Evolutionary conservation across 2,888 invertebrate species (phyloP).

Genomic region (Trachelus tabidus): DNA sequence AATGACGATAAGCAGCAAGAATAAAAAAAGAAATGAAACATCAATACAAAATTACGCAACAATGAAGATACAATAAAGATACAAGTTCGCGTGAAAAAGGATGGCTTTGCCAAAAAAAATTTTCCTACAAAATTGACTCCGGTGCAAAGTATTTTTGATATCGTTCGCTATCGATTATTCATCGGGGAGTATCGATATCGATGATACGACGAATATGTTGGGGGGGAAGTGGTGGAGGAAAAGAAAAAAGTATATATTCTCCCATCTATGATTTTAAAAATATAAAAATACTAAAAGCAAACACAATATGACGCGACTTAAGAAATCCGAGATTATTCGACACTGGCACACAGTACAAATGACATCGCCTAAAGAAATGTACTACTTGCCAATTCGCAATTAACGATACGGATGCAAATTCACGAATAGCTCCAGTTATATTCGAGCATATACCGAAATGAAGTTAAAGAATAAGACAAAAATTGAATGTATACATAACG

Average conservation of each 20-base stretch:
- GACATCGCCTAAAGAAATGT: not conserved
- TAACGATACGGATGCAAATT: not conserved
- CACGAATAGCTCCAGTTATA: not conserved
- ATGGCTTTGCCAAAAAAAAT: slow-evolving; percentile 13
- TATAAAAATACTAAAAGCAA: not conserved
- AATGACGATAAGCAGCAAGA: not conserved
- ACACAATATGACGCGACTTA: not conserved
- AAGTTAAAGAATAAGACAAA: not conserved
- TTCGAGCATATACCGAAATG: not conserved
- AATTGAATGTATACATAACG: not conserved
- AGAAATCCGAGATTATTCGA: not conserved
- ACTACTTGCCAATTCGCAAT: not conserved
- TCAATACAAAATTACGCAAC: slow-evolving; percentile 3
- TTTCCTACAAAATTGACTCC: slow-evolving; percentile 3
- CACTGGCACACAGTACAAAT: not conserved
- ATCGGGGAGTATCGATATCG: too few relatives aligned
- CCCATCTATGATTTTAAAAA: not conserved
- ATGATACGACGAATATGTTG: too few relatives aligned
- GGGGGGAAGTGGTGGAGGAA: too few relatives aligned
- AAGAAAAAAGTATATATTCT: not conserved
- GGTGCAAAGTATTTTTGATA: not conserved
- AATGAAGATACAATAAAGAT: slow-evolving; percentile 14
- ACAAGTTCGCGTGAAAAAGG: not conserved
- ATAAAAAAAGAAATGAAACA: not conserved
- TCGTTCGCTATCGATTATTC: too few relatives aligned